Percentiles rank a stretch among this genome's conserved stretches.
These are phyloP conservation scores for Syngnathus rostellatus DNA, from an alignment of 2,797 vertebrate species.

Conservation along the genomic window DNA sequence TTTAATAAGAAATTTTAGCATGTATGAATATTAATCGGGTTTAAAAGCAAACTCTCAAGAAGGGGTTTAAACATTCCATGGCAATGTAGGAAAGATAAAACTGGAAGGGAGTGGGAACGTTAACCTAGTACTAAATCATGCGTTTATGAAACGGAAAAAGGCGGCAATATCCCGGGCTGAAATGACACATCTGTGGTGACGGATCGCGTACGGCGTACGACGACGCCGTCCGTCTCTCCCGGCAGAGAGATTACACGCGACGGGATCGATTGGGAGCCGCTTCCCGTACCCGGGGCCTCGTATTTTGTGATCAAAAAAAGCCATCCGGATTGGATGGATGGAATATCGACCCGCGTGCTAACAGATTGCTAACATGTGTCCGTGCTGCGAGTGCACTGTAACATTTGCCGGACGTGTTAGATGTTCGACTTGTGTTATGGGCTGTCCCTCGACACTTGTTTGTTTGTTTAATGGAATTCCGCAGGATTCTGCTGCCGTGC, in stretches of 20 bases:
- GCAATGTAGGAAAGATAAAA: not conserved
- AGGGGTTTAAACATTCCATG: not conserved
- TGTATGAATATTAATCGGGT: conserved; percentile 2
- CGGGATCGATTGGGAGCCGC: conserved; percentile 39
- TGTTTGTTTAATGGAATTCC: conserved; percentile 17
- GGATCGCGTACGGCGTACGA: not conserved
- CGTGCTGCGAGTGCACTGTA: not conserved
- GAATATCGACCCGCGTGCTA: not conserved
- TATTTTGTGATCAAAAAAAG: conserved; percentile 36
- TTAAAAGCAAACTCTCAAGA: not conserved
- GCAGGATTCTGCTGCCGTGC: not conserved
- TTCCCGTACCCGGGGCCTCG: conserved; percentile 17
- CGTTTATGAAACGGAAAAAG: not conserved
- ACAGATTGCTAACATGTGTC: conserved; percentile 5
- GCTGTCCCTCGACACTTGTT: conserved; percentile 4
- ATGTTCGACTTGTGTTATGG: not conserved
- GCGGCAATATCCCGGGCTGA: not conserved
- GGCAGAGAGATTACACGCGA: conserved; percentile 29
- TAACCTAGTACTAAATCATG: too few species aligned
- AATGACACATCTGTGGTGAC: not conserved
- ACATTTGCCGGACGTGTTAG: not conserved
- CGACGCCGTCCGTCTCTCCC: conserved; percentile 7
- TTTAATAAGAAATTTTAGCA: not conserved
- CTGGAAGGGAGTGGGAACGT: not conserved
- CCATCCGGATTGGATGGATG: conserved; percentile 31